These are phyloP conservation scores for Danaus chrysippus DNA, from an alignment of 2,888 invertebrate genomes.

Conservation along the genomic window DNA sequence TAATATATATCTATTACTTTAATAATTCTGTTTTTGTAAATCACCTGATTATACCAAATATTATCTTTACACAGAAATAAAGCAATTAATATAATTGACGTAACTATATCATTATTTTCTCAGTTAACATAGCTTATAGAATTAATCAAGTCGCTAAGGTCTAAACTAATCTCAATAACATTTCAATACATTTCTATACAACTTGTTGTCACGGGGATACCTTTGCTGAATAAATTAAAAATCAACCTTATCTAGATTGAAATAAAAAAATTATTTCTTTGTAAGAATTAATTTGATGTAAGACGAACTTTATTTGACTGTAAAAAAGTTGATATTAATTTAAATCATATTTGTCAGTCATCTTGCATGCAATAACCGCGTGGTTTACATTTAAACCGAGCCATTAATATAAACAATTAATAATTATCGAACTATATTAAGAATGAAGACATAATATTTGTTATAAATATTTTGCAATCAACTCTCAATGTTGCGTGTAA, in stretches of 20 bases:
- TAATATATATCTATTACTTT: no score
- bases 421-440: no score
- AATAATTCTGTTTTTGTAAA: no score
- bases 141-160: no score
- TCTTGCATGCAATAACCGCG: conserved; percentile 38
- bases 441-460: no score
- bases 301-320: neutral
- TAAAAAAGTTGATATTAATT: conserved; percentile 13
- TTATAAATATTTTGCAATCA: conserved; percentile 13
- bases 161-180: no score
- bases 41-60: no score
- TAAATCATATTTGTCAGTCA: conserved; percentile 21
- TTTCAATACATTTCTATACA: no score
- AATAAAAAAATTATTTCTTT: neutral
- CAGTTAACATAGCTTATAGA: no score
- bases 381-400: conserved; percentile 39
- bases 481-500: conserved; percentile 34
- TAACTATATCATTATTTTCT: no score
- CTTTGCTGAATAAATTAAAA: neutral
- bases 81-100: no score
- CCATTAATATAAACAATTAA: conserved; percentile 27
- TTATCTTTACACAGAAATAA: no score
- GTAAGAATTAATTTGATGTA: neutral
- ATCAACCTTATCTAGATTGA: neutral
- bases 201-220: neutral